Conservation (phyloP, 2,888 invertebrate genomes). For the Incurvaria masculella region DNA sequence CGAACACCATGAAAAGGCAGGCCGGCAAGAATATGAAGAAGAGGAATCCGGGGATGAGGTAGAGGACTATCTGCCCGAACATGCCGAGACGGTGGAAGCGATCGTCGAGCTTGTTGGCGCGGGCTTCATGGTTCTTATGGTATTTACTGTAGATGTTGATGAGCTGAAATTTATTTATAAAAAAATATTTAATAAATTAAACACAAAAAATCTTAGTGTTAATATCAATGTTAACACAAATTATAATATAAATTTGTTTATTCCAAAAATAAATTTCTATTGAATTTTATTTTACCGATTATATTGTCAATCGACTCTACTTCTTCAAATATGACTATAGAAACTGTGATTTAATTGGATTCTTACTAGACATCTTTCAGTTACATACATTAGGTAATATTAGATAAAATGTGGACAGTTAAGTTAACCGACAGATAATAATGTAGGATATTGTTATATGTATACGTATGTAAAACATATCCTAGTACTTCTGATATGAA, state of each 20-base stretch:
- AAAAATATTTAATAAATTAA: not conserved
- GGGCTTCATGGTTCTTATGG: slow-evolving; percentile 63
- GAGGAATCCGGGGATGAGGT: slow-evolving; percentile 84
- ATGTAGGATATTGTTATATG: too few species aligned
- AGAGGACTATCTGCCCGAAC: slow-evolving; percentile 75
- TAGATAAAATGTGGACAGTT: too few species aligned
- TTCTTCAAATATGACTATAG: too few species aligned
- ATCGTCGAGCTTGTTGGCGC: slow-evolving; percentile 57
- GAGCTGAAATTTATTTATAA: slow-evolving; percentile 55
- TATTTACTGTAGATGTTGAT: slow-evolving; percentile 76
- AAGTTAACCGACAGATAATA: too few species aligned
- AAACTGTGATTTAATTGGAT: too few species aligned
- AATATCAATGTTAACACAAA: not conserved
- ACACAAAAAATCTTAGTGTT: not conserved
- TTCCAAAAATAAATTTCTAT: too few species aligned
- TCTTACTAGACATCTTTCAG: too few species aligned
- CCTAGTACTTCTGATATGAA: too few species aligned
- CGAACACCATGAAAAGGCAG: slow-evolving; percentile 78
- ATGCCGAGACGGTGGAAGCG: slow-evolving; percentile 68
- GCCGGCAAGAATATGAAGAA: slow-evolving; percentile 87
- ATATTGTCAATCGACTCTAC: too few species aligned
- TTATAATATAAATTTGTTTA: not conserved
- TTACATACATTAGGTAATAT: too few species aligned
- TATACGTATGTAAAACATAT: too few species aligned
- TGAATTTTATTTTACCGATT: too few species aligned